Conservation (phyloP, 2,113 vertebrate genomes). For the Indicator maculatus region DNA sequence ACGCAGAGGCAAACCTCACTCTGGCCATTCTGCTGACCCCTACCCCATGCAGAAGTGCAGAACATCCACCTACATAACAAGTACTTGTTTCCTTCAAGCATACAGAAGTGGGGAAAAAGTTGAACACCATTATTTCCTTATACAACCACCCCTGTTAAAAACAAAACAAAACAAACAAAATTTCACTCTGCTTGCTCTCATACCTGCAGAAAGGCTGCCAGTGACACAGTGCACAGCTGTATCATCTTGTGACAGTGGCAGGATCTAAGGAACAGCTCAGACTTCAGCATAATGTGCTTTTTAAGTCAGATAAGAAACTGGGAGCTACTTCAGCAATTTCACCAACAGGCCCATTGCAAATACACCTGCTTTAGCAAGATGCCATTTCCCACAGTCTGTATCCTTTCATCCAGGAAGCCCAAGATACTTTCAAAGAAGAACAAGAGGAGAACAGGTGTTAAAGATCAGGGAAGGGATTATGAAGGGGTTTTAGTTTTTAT, state of each 20-base stretch:
- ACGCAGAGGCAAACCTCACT: not conserved
- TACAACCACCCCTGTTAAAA: not conserved
- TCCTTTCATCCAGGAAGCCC: not conserved
- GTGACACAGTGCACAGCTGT: not conserved
- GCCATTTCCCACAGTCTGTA: not conserved
- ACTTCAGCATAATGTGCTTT: not conserved
- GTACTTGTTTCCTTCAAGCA: not conserved
- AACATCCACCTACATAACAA: not conserved
- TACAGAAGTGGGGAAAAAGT: not conserved
- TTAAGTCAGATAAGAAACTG: fast-evolving
- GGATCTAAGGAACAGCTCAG: not conserved
- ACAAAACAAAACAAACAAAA: too few relatives aligned
- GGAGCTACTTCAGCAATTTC: not conserved
- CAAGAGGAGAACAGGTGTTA: not conserved
- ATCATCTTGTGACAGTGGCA: not conserved
- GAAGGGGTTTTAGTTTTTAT: not conserved
- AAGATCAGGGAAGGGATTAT: not conserved
- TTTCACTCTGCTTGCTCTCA: not conserved
- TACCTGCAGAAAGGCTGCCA: not conserved
- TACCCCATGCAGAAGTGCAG: fast-evolving
- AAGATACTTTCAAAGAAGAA: not conserved
- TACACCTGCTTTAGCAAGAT: not conserved
- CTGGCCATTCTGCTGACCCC: not conserved
- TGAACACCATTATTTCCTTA: not conserved
- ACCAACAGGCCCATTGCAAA: not conserved